Evolutionary conservation across 2,888 invertebrate species (phyloP).

Genomic region (Patella caerulea): DNA sequence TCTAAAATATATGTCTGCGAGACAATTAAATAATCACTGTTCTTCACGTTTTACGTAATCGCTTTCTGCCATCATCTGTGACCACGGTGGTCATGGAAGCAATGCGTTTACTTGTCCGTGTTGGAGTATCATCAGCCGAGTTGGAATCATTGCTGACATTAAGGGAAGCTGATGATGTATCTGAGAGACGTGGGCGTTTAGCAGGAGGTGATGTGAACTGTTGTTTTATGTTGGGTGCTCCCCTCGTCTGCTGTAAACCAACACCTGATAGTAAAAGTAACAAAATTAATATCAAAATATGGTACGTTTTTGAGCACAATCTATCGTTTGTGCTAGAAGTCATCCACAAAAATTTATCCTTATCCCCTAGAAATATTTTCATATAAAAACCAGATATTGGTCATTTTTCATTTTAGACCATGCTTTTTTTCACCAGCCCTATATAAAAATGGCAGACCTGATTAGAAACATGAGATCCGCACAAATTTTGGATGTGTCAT

Average conservation of each 20-base stretch:
- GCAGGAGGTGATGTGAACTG: slow-evolving; percentile 20
- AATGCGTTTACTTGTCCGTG: slow-evolving; percentile 55
- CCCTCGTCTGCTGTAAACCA: slow-evolving; percentile 26
- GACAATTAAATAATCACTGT: neutral
- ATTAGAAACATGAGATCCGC: neutral
- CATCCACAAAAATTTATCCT: too few relatives aligned
- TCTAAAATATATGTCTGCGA: too few relatives aligned
- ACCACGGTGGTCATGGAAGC: slow-evolving; percentile 55
- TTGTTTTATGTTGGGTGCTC: slow-evolving; percentile 14
- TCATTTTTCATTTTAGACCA: too few relatives aligned
- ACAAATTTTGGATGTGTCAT: neutral
- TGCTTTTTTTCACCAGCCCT: neutral
- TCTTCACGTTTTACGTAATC: slow-evolving; percentile 44
- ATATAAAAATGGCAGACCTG: neutral
- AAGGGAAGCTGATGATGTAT: slow-evolving; percentile 16
- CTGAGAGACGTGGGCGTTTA: slow-evolving; percentile 33
- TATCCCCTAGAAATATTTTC: too few relatives aligned
- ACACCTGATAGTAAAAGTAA: slow-evolving; percentile 32
- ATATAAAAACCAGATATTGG: too few relatives aligned
- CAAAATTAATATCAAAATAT: too few relatives aligned
- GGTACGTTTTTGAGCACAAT: too few relatives aligned
- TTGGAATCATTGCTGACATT: slow-evolving; percentile 28
- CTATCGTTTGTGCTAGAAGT: too few relatives aligned
- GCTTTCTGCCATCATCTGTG: slow-evolving; percentile 50
- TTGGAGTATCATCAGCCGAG: slow-evolving; percentile 42